Evolutionary conservation across 2,113 vertebrate species (phyloP).

Genomic region (Mystacornis crossleyi): DNA sequence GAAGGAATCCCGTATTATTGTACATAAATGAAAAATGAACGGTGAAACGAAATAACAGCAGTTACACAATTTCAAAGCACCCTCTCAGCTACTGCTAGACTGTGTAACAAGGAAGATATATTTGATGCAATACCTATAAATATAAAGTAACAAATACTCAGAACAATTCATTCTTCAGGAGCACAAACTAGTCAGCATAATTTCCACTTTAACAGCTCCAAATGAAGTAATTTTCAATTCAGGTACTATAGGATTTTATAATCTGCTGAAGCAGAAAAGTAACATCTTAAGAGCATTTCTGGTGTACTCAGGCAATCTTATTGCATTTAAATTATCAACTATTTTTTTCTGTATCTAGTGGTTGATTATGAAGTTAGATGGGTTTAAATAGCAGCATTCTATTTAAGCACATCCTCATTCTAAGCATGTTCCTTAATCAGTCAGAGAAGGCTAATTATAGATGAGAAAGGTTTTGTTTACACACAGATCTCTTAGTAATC

Average conservation of each 20-base stretch:
- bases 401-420: conserved; percentile 61
- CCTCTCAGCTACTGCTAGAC: background rate
- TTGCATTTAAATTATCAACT: conserved; percentile 13
- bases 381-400: conserved; percentile 55
- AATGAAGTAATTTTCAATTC: background rate
- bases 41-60: background rate
- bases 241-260: background rate
- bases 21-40: background rate
- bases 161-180: background rate
- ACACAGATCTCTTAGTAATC: conserved; percentile 62
- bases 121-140: background rate
- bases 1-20: background rate
- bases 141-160: background rate
- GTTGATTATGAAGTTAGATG: conserved; percentile 50
- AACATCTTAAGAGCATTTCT: conserved; percentile 13
- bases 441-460: conserved; percentile 67
- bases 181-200: background rate
- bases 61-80: background rate
- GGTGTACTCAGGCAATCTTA: conserved; percentile 5
- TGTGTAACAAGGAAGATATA: background rate
- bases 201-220: background rate
- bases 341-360: conserved; percentile 41
- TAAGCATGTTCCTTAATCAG: conserved; percentile 64
- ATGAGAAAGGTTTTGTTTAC: conserved; percentile 69
- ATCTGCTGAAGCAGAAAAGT: conserved; percentile 22